Evolutionary conservation across 2,888 invertebrate genomes (phyloP).

Genomic region (Apodemia zela): DNA sequence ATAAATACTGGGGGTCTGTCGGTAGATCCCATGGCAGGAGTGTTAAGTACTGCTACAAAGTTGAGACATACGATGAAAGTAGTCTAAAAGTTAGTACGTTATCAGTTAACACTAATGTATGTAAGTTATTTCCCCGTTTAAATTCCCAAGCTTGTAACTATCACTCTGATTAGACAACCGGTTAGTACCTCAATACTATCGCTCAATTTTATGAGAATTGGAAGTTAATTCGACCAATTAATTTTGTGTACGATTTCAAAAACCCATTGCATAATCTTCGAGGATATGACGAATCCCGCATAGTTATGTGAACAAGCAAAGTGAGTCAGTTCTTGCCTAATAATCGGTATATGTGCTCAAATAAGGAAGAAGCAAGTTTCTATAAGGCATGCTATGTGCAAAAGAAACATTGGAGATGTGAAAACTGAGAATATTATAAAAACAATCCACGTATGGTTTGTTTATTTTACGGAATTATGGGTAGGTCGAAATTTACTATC

Average conservation of each 20-base stretch:
- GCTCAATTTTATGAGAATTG: background rate
- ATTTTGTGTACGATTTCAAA: constrained; percentile 1
- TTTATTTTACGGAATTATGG: background rate
- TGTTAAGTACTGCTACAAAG: too few species aligned
- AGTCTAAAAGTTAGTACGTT: too few species aligned
- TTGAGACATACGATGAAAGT: too few species aligned
- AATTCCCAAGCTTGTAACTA: constrained; percentile 7
- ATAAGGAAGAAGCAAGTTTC: constrained; percentile 48
- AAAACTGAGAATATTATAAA: constrained; percentile 19
- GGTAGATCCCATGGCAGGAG: too few species aligned
- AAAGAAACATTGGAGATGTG: constrained; percentile 41
- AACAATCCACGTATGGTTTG: background rate
- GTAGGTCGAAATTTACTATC: background rate
- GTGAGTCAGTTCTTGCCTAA: constrained; percentile 62
- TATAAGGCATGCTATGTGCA: constrained; percentile 48
- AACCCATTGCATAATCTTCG: constrained; percentile 4
- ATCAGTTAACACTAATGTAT: background rate
- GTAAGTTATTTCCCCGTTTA: background rate
- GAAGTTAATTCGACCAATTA: background rate
- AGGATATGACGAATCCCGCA: constrained; percentile 24
- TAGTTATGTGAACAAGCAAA: constrained; percentile 45
- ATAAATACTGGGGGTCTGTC: too few species aligned
- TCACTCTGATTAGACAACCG: background rate
- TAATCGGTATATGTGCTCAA: constrained; percentile 41
- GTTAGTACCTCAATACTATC: background rate